Percentiles rank a stretch among this genome's conserved stretches.
These are phyloP conservation scores for Saccostrea cuccullata DNA, from an alignment of 1,140 invertebrate species.

Conservation along the genomic window DNA sequence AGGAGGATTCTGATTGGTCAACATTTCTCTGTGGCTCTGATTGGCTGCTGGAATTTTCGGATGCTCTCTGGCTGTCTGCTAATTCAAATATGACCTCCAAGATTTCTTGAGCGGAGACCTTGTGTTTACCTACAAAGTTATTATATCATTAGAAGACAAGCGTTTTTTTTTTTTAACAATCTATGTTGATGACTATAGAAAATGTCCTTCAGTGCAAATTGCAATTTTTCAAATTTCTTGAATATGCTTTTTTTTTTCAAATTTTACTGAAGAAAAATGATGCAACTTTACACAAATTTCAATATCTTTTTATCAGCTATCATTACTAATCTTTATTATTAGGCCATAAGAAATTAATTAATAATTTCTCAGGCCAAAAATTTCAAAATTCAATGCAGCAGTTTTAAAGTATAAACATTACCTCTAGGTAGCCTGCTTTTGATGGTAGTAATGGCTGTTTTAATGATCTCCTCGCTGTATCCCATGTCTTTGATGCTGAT, in stretches of 20 bases:
- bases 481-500: constrained; percentile 37
- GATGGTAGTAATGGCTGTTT: background rate
- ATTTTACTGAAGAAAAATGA: no score
- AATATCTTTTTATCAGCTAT: no score
- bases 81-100: constrained; percentile 27
- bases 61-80: background rate
- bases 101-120: background rate
- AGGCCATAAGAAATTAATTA: no score
- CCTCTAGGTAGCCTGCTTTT: constrained; percentile 19
- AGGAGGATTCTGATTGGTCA: background rate
- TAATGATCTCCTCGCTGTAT: background rate
- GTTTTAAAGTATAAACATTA: background rate
- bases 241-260: no score
- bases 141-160: no score
- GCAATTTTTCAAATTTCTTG: no score
- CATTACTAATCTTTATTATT: no score
- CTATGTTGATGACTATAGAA: no score
- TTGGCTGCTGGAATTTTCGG: background rate
- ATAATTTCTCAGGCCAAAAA: no score
- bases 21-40: background rate
- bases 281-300: no score
- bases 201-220: no score
- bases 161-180: no score
- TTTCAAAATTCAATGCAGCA: background rate
- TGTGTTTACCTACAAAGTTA: background rate